Base-by-base conservation (phyloP, 2,113 vertebrate genomes). In the Uria lomvia region DNA sequence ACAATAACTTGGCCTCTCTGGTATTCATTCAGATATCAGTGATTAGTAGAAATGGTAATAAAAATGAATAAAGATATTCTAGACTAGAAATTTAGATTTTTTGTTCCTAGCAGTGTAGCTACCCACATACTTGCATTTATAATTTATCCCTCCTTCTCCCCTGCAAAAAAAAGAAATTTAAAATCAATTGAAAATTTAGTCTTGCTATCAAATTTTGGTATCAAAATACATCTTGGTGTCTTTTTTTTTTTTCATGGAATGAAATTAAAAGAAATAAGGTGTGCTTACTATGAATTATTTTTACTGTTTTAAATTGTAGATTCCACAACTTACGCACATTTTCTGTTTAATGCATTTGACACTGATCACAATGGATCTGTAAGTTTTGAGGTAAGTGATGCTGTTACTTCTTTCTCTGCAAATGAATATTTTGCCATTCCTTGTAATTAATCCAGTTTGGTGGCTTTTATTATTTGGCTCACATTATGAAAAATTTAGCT, bases 311-410 rank as follows among this genome's bases (percentile, higher is more conserved):
- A 74, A 90, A 90, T 98, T 98, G 49, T 95, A 99, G 99, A 99
- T 97, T 99, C 99, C 22, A 99, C 99, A 29, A 99, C 98, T 24
- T 99, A 99, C 19, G 99, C 99, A 88, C 99, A 99, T 92, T 99
- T 99, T 98, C 98, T 99, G 90, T 99, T 99, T 98, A 99, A 99
- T 62, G 99, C 99, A 19, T 99, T 99, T 50, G 99, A 99, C 98
- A 99, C 99, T 15, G 99, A 99, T 97, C 99, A 99, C 97, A 99
- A 99, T 40, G 99, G 99, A 97, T 99, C 99, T 97, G 99, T 99
- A 97, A 99, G 99, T 98, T 99, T 99, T 96, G 99, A 99, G 99
- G 99, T 99, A 98, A 98, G 99, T 63, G 38, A 62, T 56, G 7
- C 15, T 36, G 6, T 86, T 79, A 6, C 8, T 86, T 88, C 56